Evolutionary conservation across 1,140 invertebrate genomes (phyloP).

Genomic region (Paralvinella palmiformis): DNA sequence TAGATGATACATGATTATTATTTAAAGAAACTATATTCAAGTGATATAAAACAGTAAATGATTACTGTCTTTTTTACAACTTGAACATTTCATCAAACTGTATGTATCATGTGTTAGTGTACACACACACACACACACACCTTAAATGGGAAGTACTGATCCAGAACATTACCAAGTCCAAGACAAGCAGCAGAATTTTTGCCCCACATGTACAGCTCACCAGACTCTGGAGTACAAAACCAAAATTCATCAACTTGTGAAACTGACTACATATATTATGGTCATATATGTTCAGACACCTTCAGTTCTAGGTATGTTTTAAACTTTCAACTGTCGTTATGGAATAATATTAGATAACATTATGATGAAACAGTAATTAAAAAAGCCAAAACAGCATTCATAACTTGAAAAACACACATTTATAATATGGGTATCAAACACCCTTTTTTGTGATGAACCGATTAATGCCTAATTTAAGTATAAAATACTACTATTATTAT

Average conservation of each 20-base stretch:
- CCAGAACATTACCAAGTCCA: slow-evolving; percentile 69
- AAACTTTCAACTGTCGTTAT: not conserved
- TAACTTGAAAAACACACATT: too few relatives aligned
- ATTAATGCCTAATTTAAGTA: too few relatives aligned
- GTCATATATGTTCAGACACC: not conserved
- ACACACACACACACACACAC: slow-evolving; percentile 52
- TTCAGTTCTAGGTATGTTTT: not conserved
- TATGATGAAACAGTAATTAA: not conserved
- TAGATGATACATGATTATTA: not conserved
- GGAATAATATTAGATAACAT: not conserved
- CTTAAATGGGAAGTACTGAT: slow-evolving; percentile 85
- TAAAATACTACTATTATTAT: too few relatives aligned
- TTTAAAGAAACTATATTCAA: not conserved
- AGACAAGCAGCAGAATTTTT: slow-evolving; percentile 75
- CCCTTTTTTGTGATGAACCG: too few relatives aligned
- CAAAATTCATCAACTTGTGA: too few relatives aligned
- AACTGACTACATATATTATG: not conserved
- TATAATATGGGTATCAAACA: too few relatives aligned
- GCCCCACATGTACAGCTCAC: slow-evolving; percentile 87
- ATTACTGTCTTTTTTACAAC: too few relatives aligned
- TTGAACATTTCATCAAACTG: too few relatives aligned
- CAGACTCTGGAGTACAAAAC: too few relatives aligned
- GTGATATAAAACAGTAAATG: not conserved
- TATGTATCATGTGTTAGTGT: too few relatives aligned
- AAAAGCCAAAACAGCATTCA: too few relatives aligned